Base-by-base conservation (phyloP, 2,113 vertebrate species). In the Dicaeum eximium region DNA sequence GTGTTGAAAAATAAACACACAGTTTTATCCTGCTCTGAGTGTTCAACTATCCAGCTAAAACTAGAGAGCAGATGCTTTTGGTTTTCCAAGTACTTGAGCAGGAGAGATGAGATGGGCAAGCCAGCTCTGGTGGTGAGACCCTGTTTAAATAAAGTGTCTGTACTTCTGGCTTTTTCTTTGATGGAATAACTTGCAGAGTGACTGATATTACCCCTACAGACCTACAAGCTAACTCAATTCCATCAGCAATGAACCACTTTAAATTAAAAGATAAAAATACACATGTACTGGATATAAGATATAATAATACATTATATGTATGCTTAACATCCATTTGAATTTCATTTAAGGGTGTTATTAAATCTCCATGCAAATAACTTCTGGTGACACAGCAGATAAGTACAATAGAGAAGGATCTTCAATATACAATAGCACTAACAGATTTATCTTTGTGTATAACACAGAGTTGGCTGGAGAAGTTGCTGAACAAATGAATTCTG, bases 301-400 rank as follows among this genome's bases (percentile, higher is more conserved):
- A 14, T 35, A 80, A 28, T 2, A 50, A 57, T 94, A 35, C 54
- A 81, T 92, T 31, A 31, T 73, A 37, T 37, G n/a, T 75, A 40
- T 84, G 74, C 83, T 94, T 94, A 86, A 37, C 0, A 2, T 80
- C 50, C 13, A 5, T 80, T 96, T 70, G 11, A 72, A 85, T 97
- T 92, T 84, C 71, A 67, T 78, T 48, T 42, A 89, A 80, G 22
- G 8, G 31, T 88, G 82, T 71, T 91, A 57, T 67, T 90, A 81
- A 74, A 83, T 92, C 87, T 95, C 83, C 87, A 30, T 28, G 47
- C 33, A 67, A 75, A 60, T 92, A 84, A 83, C 71, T 96, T 90
- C 37, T 50, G 72, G 82, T 91, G 87, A 81, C 83, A 74, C 2
- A 30, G 65, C 62, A 90, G 74, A 48, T 82, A 57, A 37, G 10